Evolutionary conservation across 2,797 vertebrate species (phyloP), one percentile per base, ranked within the genome.

Genomic region (Microctenopoma stevenorrisi): DNA sequence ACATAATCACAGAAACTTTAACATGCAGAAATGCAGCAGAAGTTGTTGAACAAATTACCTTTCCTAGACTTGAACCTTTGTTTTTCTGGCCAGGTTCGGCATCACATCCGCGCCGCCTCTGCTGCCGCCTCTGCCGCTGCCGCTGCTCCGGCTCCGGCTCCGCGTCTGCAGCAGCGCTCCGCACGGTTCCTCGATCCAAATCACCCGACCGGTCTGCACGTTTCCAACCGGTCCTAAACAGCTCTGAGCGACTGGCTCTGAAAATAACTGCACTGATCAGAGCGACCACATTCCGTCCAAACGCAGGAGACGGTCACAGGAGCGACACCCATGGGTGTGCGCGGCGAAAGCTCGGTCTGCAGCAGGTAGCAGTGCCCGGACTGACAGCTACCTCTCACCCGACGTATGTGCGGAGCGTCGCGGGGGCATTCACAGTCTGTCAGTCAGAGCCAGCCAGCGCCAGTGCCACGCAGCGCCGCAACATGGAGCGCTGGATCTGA

Each of bases 401-500:
- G 55, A 47, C 4, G 18, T 52, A 33, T 5, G 72, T 25, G 66
- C 69, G 64, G 11, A 37, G 63, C 8, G 55, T 47, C 70, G 33
- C 35, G 62, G 37, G 37, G 64, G 59, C 81, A 70, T 58, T 57
- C 81, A 72, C 74, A 28, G 11, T 78, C 42, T 43, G 75, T 18
- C 68, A 81, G 67, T 33, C 66, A 33, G 57, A 62, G 64, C 51
- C 67, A 48, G 78, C 63, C 58, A 22, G 77, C 85, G 79, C 79
- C 88, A 74, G 59, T 92, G 91, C 90, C 91, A 92, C 91, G 90
- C 89, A 92, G 90, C 91, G 83, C 83, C 84, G 90, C 87, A 90
- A 89, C 86, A 90, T 64, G 79, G 80, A 89, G 82, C 81, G 49
- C 72, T 22, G 22, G 1, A 22, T 22, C 22, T 78, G 78, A 80